Conservation (phyloP, 2,888 invertebrate species). For the Oligia strigilis region DNA sequence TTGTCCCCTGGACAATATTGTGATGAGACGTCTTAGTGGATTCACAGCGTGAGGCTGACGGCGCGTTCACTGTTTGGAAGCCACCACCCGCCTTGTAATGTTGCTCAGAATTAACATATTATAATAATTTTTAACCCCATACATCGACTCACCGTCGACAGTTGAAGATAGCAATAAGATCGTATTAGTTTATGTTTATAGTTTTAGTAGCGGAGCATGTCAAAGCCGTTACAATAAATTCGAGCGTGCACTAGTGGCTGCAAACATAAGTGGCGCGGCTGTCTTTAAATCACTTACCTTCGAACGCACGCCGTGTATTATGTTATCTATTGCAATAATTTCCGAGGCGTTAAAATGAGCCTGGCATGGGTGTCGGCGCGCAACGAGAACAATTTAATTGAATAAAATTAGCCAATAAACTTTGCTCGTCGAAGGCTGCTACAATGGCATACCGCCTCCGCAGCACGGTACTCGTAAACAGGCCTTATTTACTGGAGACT, state of each 20-base stretch:
- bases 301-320: constrained; percentile 73
- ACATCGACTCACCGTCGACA: constrained; percentile 73
- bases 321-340: constrained; percentile 87
- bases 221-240: constrained; percentile 73
- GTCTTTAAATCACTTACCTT: constrained; percentile 77
- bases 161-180: constrained; percentile 70
- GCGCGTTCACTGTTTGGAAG: constrained; percentile 85
- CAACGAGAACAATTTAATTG: constrained; percentile 89
- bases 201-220: constrained; percentile 74
- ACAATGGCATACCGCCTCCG: constrained; percentile 88
- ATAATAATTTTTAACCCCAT: constrained; percentile 84
- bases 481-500: constrained; percentile 84
- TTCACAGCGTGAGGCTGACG: constrained; percentile 84
- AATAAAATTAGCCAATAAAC: constrained; percentile 90
- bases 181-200: constrained; percentile 77
- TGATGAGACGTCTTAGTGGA: constrained; percentile 85
- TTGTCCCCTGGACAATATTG: constrained; percentile 83
- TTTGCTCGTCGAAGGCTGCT: constrained; percentile 81
- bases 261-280: constrained; percentile 67
- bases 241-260: constrained; percentile 52
- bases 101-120: constrained; percentile 82
- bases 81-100: constrained; percentile 80
- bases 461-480: constrained; percentile 81
- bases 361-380: constrained; percentile 73
- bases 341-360: constrained; percentile 84